Evolutionary conservation across 2,888 invertebrate genomes (phyloP), one percentile per base, ranked within the genome.

Genomic region (Diloba caeruleocephala): DNA sequence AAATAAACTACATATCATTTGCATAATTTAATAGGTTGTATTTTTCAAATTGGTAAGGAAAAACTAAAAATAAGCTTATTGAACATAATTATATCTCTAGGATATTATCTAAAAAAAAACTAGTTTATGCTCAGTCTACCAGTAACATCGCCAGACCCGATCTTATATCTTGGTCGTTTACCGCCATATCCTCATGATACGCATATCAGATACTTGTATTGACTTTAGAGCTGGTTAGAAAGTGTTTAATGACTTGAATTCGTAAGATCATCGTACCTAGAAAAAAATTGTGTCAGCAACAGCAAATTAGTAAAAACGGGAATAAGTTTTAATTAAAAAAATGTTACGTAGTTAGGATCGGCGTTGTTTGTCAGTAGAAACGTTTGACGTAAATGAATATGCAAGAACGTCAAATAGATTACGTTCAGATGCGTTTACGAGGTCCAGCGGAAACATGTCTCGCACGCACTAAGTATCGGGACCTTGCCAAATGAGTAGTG

Each of bases 401-500:
- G 44, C 48, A 17, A 60, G 14, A 46, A 39, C 51, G 59, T 55
- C 49, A 68, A 62, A 55, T 59, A 64, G 53, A 49, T 50, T 50
- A 57, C 53, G 60, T 56, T 34, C 9, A 13, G 33, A 25, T 10
- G 23, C 17, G 38, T 55, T 42, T 53, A 55, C 55, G 53, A 74
- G 70, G 71, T 61, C 65, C 55, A 64, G 64, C 78, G 82, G 80
- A 81, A 71, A 69, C 63, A 67, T 59, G 67, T 76, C 62, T 65
- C 65, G 44, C 52, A 41, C 56, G 61, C 63, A 68, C 62, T 63
- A 62, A 54, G 57, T 32, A 29, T 29, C 54, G 63, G 31, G 65
- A 76, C 76, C 76, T 74, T 76, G 75, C 76, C 76, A 76, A 76
- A 65, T 69, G 58, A 62, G 56, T 58, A 61, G 37, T 68, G 63